These are phyloP conservation scores for Anguilla anguilla DNA, from an alignment of 2,797 vertebrate genomes.

Conservation along the genomic window DNA sequence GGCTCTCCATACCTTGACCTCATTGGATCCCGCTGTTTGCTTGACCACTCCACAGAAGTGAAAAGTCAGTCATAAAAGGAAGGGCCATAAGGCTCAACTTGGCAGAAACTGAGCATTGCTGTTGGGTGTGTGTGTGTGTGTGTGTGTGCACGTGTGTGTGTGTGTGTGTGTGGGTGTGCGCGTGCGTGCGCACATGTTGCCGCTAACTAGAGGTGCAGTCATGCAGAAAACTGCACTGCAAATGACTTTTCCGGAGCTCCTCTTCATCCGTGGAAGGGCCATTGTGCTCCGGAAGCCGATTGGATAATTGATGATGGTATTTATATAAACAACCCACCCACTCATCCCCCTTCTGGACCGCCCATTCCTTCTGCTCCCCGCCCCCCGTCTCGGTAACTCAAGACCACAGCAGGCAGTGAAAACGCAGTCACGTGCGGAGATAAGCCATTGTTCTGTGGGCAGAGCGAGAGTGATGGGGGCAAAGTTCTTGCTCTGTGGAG, in stretches of 20 bases:
- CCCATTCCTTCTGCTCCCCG: conserved; percentile 19
- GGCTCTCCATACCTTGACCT: not conserved
- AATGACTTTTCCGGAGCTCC: conserved; percentile 57
- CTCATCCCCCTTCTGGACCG: conserved; percentile 43
- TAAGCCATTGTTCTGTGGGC: conserved; percentile 35
- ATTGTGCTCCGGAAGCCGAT: conserved; percentile 63
- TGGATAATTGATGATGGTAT: conserved; percentile 71
- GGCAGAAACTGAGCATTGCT: not conserved
- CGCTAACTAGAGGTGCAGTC: conserved; percentile 64
- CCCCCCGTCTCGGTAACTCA: conserved; percentile 43
- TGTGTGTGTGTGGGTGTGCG: conserved; percentile 33
- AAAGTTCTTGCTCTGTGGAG: not conserved
- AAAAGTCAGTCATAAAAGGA: not conserved
- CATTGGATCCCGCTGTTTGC: not conserved
- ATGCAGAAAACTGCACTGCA: conserved; percentile 70
- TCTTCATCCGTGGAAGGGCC: conserved; percentile 50
- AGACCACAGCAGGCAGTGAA: conserved; percentile 45
- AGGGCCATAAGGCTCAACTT: not conserved
- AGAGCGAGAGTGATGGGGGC: conserved; percentile 3
- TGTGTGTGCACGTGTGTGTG: conserved; percentile 14
- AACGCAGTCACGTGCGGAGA: conserved; percentile 38
- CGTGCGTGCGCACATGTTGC: conserved; percentile 27
- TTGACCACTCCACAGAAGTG: not conserved
- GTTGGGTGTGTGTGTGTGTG: conserved; percentile 16
- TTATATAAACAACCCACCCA: conserved; percentile 56